Evolutionary conservation across 2,113 vertebrate genomes (phyloP), one percentile per base, ranked within the genome.

Genomic region (Tychaedon coryphoeus): DNA sequence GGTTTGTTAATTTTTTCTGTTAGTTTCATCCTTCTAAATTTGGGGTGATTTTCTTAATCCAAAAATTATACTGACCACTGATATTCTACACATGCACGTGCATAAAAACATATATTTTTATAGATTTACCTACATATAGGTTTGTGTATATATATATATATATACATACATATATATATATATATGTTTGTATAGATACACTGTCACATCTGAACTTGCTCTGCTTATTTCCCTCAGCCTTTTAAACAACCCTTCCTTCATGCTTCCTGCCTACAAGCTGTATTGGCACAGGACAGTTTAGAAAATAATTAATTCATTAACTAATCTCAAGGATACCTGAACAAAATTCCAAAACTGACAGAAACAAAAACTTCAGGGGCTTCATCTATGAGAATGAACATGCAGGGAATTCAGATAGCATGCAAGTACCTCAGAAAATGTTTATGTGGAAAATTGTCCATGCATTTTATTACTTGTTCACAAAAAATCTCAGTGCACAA

Each of bases 381-480:
- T 92, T 94, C 69, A 51, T 87, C 86, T 45, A 43, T 90, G 88
- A 78, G 69, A 95, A 96, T 51, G 83, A 92, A 82, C 67, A 91
- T 5, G 33, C 25, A 78, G 93, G 79, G 81, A 86, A 95, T 92
- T 92, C 64, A 80, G 85, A 87, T 11, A 72, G 84, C 62, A 67
- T 78, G 83, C 62, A 87, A 94, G 90, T 73, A 93, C 93, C 53
- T 84, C 72, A 76, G 58, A 95, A 96, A 97, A 96, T 78, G 58
- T 93, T 96, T 92, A 75, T 90, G 83, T 93, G 85, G 91, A 94
- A 95, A 97, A 97, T 73, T 93, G 82, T 31, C 89, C 95, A 86
- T 92, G 95, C 92, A 91, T 96, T 97, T 96, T 97, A 95, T 94
- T 93, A 95, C 92, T 92, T 90, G 85, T 90, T 96, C 93, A 85